A percentile compares a stretch with the other conserved stretches of the same genome.
phyloP scores from a whole-genome alignment of 2,797 vertebrate genomes.

The Enteromius radiatus region DNA sequence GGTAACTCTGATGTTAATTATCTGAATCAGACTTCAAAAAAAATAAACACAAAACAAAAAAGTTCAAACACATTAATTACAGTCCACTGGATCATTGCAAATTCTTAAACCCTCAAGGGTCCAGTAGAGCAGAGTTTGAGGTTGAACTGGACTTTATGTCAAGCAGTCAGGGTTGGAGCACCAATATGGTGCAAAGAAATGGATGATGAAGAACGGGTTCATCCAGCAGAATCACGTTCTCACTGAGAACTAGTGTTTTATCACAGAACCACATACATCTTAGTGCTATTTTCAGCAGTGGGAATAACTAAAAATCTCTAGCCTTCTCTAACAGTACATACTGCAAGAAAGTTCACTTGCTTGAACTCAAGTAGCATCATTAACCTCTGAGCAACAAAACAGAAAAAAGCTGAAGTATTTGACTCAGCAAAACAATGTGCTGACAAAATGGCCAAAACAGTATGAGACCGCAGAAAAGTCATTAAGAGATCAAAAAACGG shows the following conservation, averaged over 20 bases:
- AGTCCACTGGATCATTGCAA: slow-evolving; percentile 24
- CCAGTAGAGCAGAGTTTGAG: slow-evolving; percentile 35
- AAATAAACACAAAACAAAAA: not conserved
- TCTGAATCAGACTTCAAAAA: slow-evolving; percentile 14
- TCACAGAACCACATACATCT: slow-evolving; percentile 35
- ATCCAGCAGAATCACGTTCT: slow-evolving; percentile 71
- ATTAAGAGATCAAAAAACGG: not conserved
- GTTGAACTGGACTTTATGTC: slow-evolving; percentile 19
- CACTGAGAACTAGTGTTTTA: slow-evolving; percentile 76
- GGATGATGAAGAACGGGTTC: slow-evolving; percentile 48
- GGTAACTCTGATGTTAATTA: not conserved
- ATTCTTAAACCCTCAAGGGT: slow-evolving; percentile 13
- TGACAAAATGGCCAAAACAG: not conserved
- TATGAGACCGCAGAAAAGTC: not conserved
- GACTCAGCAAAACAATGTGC: slow-evolving; percentile 24
- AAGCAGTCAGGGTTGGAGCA: slow-evolving; percentile 52
- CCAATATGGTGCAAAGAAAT: slow-evolving; percentile 80
- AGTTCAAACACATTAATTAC: not conserved
- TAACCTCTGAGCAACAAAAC: not conserved
- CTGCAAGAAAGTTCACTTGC: not conserved
- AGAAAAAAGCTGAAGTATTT: slow-evolving; percentile 15
- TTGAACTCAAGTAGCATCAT: not conserved
- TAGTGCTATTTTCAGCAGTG: slow-evolving; percentile 42
- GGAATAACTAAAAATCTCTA: not conserved
- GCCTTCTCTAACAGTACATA: slow-evolving; percentile 3